These are phyloP conservation scores for Chelonia mydas DNA, from an alignment of 2,797 vertebrate species.

Conservation along the genomic window DNA sequence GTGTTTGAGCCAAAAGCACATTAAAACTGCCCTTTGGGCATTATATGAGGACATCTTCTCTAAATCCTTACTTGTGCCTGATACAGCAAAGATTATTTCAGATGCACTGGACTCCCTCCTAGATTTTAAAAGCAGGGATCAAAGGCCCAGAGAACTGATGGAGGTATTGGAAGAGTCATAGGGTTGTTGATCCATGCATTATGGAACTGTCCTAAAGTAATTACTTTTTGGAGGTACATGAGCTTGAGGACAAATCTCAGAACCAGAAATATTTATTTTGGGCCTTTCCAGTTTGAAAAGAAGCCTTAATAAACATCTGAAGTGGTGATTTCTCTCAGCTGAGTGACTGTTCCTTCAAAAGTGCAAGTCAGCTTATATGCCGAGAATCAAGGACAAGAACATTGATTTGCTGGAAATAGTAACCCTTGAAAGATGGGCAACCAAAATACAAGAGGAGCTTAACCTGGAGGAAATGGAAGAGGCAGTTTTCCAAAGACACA, in stretches of 20 bases:
- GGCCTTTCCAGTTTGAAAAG: not conserved
- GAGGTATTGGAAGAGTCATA: not conserved
- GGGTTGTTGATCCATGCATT: not conserved
- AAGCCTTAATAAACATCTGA: not conserved
- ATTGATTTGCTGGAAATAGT: not conserved
- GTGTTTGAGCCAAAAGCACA: not conserved
- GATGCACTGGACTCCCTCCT: not conserved
- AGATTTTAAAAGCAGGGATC: not conserved
- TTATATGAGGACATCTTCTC: not conserved
- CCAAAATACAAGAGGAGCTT: not conserved
- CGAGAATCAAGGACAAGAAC: not conserved
- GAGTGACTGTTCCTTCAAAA: not conserved
- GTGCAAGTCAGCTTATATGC: not conserved
- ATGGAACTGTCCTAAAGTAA: not conserved
- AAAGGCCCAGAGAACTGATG: not conserved
- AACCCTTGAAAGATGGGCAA: not conserved
- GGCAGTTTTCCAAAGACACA: not conserved
- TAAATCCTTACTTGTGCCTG: not conserved
- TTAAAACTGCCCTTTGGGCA: not conserved
- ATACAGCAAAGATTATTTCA: not conserved
- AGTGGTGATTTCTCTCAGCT: not conserved
- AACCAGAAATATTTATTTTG: not conserved
- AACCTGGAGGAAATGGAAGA: not conserved
- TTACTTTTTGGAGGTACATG: not conserved
- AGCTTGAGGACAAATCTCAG: not conserved